Conservation (phyloP, 2,113 vertebrate species). For the Willisornis vidua region DNA sequence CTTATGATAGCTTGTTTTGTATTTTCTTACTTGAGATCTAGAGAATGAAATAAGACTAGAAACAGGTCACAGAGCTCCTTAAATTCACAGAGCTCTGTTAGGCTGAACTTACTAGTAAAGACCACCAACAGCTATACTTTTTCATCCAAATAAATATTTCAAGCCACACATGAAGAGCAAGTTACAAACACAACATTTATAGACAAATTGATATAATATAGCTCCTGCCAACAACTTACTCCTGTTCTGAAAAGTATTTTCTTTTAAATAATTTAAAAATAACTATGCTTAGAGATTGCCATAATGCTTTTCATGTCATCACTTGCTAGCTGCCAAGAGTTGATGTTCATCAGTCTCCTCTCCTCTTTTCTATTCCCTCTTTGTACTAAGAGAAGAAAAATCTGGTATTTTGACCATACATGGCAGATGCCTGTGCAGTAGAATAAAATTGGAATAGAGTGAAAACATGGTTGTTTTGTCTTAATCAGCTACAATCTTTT, state of each 20-base stretch:
- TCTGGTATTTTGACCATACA: not conserved
- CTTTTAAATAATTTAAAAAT: constrained; percentile 43
- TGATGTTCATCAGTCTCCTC: not conserved
- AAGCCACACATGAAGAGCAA: not conserved
- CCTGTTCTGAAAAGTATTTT: not conserved
- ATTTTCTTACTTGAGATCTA: not conserved
- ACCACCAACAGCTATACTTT: not conserved
- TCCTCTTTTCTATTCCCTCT: not conserved
- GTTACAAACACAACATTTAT: not conserved
- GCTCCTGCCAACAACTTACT: constrained; percentile 25
- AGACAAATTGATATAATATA: not conserved
- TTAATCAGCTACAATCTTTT: not conserved
- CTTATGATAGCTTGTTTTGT: not conserved
- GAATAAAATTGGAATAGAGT: not conserved
- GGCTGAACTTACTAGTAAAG: not conserved
- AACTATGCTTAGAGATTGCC: not conserved
- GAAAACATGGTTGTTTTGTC: not conserved
- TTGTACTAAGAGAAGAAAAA: constrained; percentile 15
- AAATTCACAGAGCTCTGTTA: not conserved
- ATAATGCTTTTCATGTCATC: constrained; percentile 38
- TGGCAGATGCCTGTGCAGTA: not conserved
- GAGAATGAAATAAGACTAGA: not conserved
- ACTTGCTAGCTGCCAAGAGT: constrained; percentile 23
- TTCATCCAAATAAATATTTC: not conserved
- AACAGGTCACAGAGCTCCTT: not conserved